These are phyloP conservation scores for Brachionus plicatilis DNA, from an alignment of 1,140 invertebrate genomes.

Conservation along the genomic window DNA sequence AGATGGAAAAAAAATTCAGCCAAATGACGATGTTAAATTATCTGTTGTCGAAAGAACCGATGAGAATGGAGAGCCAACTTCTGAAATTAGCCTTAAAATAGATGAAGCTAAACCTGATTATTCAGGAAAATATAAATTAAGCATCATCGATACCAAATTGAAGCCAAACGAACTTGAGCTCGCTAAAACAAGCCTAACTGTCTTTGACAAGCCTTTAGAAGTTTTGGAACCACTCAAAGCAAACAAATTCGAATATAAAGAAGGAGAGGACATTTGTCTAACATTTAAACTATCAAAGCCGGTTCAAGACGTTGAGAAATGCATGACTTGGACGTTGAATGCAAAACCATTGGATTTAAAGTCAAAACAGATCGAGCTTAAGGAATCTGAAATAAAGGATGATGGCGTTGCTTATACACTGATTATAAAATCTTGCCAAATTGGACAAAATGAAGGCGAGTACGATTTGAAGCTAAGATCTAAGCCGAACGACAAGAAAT, in stretches of 20 bases:
- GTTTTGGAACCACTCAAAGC: conserved; percentile 8
- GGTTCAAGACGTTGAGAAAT: neutral
- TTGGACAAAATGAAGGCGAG: conserved; percentile 5
- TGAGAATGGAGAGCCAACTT: neutral
- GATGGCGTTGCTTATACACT: neutral
- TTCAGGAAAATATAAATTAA: conserved; percentile 10
- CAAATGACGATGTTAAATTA: neutral
- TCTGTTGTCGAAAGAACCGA: neutral
- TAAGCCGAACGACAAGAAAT: neutral
- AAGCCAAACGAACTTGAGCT: neutral
- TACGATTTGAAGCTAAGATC: neutral
- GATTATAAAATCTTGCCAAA: neutral
- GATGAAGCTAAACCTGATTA: neutral
- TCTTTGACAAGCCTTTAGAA: neutral
- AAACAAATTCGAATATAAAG: conserved; percentile 19
- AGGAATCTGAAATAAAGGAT: neutral
- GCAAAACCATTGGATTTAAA: neutral
- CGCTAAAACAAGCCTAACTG: neutral
- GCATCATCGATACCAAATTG: neutral
- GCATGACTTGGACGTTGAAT: neutral
- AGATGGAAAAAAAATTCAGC: neutral
- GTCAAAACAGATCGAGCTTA: neutral
- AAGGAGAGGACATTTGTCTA: neutral
- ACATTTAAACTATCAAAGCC: neutral
- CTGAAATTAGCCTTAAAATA: neutral